Evolutionary conservation across 1,140 invertebrate genomes (phyloP).

Genomic region (Leptoteleia sp.): DNA sequence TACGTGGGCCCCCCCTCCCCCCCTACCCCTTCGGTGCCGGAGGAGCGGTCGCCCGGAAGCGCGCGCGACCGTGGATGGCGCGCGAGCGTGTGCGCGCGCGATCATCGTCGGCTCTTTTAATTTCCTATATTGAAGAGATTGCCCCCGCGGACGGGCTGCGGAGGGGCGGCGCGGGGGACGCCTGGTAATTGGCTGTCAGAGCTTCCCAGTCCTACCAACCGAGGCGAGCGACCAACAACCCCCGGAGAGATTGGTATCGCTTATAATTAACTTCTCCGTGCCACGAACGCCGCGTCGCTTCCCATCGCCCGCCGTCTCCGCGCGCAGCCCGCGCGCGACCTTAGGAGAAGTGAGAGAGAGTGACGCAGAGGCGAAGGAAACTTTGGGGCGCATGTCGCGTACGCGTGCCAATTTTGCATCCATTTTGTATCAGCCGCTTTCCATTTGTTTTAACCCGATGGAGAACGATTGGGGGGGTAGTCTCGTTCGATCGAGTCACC

Average conservation of each 20-base stretch:
- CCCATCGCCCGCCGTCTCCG: slow-evolving; percentile 74
- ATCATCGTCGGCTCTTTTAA: slow-evolving; percentile 80
- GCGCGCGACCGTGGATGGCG: slow-evolving; percentile 25
- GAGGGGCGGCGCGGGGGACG: slow-evolving; percentile 74
- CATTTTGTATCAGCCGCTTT: slow-evolving; percentile 45
- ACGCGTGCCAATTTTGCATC: slow-evolving; percentile 64
- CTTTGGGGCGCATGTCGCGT: slow-evolving; percentile 57
- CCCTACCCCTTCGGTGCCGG: too few relatives aligned
- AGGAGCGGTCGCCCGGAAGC: too few relatives aligned
- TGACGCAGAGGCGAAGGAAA: slow-evolving; percentile 48
- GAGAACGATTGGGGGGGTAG: slow-evolving; percentile 33
- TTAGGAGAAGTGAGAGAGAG: too few relatives aligned
- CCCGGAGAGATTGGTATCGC: slow-evolving; percentile 82
- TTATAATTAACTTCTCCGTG: slow-evolving; percentile 83
- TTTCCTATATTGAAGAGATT: slow-evolving; percentile 78
- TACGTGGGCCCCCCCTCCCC: too few relatives aligned
- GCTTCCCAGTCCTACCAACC: slow-evolving; percentile 79
- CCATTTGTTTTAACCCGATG: slow-evolving; percentile 43
- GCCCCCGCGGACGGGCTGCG: slow-evolving; percentile 72
- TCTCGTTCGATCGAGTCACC: slow-evolving; percentile 35
- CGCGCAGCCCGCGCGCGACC: slow-evolving; percentile 55
- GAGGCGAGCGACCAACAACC: slow-evolving; percentile 78
- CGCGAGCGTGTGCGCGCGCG: slow-evolving; percentile 60
- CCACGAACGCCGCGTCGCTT: slow-evolving; percentile 81
- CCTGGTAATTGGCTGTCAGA: slow-evolving; percentile 82